These are phyloP conservation scores for Nymphicus hollandicus DNA, from an alignment of 2,113 vertebrate species.

Conservation along the genomic window DNA sequence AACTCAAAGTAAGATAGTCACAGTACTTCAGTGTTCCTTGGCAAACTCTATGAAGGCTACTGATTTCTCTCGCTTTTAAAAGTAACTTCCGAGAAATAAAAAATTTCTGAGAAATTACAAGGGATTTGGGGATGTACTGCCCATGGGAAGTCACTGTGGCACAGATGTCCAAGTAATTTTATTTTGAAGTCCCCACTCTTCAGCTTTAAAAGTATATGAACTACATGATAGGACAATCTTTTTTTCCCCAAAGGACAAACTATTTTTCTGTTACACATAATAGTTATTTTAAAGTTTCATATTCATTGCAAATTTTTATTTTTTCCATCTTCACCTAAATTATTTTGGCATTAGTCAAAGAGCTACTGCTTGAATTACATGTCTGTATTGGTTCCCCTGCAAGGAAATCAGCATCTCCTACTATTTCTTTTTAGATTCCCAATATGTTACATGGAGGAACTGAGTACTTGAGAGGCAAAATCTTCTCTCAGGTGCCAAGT, in stretches of 20 bases:
- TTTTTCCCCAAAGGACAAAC: background rate
- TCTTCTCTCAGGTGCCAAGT: background rate
- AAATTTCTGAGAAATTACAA: background rate
- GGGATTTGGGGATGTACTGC: background rate
- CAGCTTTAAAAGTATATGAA: background rate
- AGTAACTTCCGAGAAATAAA: background rate
- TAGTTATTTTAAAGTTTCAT: background rate
- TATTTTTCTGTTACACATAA: background rate
- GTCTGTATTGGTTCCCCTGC: background rate
- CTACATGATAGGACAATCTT: background rate
- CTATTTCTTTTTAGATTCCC: background rate
- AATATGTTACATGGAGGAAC: accelerated
- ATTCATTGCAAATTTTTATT: background rate
- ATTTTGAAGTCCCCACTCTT: background rate
- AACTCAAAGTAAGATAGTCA: background rate
- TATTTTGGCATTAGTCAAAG: background rate
- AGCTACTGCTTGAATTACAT: background rate
- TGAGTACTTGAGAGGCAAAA: background rate
- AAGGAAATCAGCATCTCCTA: background rate
- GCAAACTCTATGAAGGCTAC: background rate
- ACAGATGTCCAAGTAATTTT: background rate
- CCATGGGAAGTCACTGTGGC: background rate
- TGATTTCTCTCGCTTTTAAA: background rate
- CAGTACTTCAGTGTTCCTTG: background rate
- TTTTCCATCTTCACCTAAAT: background rate